A percentile compares a stretch with the other conserved stretches of the same genome.
These are phyloP conservation scores for Stratiolaelaps scimitus DNA, from an alignment of 1,140 invertebrate species.

Conservation along the genomic window DNA sequence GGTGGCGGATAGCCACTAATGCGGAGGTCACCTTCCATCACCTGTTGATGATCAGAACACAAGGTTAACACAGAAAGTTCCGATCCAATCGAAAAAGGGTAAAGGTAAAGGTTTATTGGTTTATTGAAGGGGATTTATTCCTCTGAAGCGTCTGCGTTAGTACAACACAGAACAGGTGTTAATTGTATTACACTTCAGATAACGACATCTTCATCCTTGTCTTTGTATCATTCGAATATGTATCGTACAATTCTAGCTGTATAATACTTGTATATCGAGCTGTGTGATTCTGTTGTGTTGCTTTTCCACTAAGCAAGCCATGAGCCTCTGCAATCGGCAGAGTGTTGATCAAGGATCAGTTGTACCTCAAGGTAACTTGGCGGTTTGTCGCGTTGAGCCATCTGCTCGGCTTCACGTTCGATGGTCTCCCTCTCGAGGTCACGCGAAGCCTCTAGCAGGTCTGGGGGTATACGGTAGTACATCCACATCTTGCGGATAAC, in stretches of 20 bases:
- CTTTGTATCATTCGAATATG: too few species aligned
- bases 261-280: neutral
- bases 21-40: slow-evolving; percentile 22
- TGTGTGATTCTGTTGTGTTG: neutral
- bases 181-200: too few species aligned
- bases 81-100: neutral
- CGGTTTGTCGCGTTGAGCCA: slow-evolving; percentile 20
- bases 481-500: slow-evolving; percentile 25
- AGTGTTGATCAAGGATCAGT: neutral
- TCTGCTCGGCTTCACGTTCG: slow-evolving; percentile 21
- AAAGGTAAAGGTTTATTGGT: neutral
- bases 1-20: slow-evolving; percentile 20
- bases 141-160: too few species aligned
- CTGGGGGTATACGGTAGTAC: slow-evolving; percentile 5
- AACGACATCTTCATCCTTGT: too few species aligned
- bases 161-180: too few species aligned
- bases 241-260: too few species aligned
- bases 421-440: slow-evolving; percentile 24
- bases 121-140: too few species aligned
- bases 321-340: neutral
- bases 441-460: neutral
- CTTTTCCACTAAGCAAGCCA: neutral
- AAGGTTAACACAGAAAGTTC: too few species aligned
- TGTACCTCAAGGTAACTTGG: slow-evolving; percentile 17
- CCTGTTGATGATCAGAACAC: neutral